These are phyloP conservation scores for Prosapia bicincta DNA, from an alignment of 2,888 invertebrate species.

Conservation along the genomic window DNA sequence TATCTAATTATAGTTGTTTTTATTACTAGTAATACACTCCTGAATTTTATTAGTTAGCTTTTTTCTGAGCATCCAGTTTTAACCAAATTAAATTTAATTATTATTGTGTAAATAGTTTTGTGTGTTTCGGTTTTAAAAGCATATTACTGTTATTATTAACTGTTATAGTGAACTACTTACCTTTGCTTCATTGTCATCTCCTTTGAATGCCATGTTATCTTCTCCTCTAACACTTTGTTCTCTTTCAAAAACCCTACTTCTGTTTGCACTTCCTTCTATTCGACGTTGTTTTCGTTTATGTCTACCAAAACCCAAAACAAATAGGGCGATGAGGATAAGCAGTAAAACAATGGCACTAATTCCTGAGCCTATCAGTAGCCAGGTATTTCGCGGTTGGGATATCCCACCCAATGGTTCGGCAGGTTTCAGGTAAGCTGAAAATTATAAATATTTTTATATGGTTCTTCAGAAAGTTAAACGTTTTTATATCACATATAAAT, in stretches of 20 bases:
- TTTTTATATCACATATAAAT: too few relatives aligned
- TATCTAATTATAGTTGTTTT: too few relatives aligned
- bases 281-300: slow-evolving; percentile 30
- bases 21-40: too few relatives aligned
- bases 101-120: too few relatives aligned
- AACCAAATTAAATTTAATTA: too few relatives aligned
- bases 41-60: too few relatives aligned
- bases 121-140: too few relatives aligned
- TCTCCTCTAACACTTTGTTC: slow-evolving; percentile 23
- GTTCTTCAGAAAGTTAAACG: too few relatives aligned
- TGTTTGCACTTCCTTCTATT: slow-evolving; percentile 29
- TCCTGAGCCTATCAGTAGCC: slow-evolving; percentile 63
- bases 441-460: too few relatives aligned
- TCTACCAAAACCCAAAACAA: slow-evolving; percentile 32
- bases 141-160: too few relatives aligned
- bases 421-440: slow-evolving; percentile 63
- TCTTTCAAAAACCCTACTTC: slow-evolving; percentile 30
- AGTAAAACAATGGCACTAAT: slow-evolving; percentile 56
- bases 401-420: slow-evolving; percentile 44
- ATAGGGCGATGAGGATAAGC: slow-evolving; percentile 51
- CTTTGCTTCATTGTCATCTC: slow-evolving; percentile 17
- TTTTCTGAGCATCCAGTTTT: too few relatives aligned
- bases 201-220: slow-evolving; percentile 22
- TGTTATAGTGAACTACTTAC: slow-evolving; percentile 20
- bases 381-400: slow-evolving; percentile 50